A percentile compares a stretch with the other conserved stretches of the same genome.
Conservation (phyloP, 2,113 vertebrate genomes). For the Catharus fuscescens region DNA sequence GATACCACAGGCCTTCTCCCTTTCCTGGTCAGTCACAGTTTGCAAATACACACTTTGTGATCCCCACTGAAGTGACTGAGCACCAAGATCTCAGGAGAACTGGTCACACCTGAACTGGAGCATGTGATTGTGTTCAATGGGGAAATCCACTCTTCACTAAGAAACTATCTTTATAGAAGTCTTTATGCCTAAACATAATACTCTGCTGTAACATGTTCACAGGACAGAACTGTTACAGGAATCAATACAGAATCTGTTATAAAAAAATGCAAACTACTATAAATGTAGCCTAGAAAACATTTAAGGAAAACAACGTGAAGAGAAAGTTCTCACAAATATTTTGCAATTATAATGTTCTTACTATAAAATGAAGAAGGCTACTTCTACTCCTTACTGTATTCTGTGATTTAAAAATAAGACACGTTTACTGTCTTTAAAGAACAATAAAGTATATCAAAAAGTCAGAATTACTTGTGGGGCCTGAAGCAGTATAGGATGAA, state of each 20-base stretch:
- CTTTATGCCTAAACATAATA: background rate
- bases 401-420: background rate
- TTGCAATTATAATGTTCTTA: background rate
- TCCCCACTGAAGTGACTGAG: background rate
- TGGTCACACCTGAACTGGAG: background rate
- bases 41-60: background rate
- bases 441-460: background rate
- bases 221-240: background rate
- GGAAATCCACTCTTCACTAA: background rate
- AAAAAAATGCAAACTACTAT: background rate
- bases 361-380: background rate
- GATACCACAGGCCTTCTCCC: background rate
- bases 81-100: background rate
- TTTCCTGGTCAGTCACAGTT: background rate
- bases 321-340: background rate
- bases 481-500: background rate
- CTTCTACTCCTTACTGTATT: background rate
- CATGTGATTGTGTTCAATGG: background rate
- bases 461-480: background rate
- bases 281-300: background rate
- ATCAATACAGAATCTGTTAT: background rate
- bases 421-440: background rate
- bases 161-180: background rate
- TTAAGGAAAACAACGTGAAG: background rate
- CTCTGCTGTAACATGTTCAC: background rate